phyloP scores from a whole-genome alignment of 1,140 invertebrate species.

The Drosophila bocqueti region DNA sequence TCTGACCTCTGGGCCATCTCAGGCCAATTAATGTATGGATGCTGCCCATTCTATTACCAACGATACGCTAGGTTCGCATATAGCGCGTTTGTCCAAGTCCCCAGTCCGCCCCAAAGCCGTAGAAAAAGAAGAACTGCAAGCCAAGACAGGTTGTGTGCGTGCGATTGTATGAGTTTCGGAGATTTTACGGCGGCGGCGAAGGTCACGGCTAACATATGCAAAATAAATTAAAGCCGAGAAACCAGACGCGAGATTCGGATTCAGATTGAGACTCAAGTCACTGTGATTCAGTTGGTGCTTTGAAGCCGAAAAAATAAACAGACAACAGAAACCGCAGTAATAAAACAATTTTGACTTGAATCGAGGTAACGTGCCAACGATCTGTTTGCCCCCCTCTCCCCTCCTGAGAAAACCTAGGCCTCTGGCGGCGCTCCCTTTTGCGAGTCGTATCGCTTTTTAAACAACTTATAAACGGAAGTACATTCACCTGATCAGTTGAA shows the following conservation, averaged over 20 bases:
- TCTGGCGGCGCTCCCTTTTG: constrained; percentile 67
- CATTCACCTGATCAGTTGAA: constrained; percentile 83
- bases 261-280: constrained; percentile 25
- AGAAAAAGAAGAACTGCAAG: constrained; percentile 25
- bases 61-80: constrained; percentile 19
- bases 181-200: constrained; percentile 68
- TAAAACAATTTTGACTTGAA: constrained; percentile 66
- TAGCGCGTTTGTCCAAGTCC: not conserved
- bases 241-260: constrained; percentile 51
- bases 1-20: constrained; percentile 73
- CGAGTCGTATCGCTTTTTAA: constrained; percentile 28
- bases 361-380: constrained; percentile 79
- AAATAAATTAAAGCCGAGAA: constrained; percentile 62
- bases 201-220: constrained; percentile 75
- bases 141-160: constrained; percentile 32
- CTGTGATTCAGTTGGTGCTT: constrained; percentile 18
- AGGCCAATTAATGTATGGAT: constrained; percentile 68
- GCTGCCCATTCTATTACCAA: constrained; percentile 73
- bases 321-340: constrained; percentile 23
- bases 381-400: constrained; percentile 35
- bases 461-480: constrained; percentile 77
- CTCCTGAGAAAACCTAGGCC: constrained; percentile 27
- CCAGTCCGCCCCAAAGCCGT: not conserved
- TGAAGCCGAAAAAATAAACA: constrained; percentile 10
- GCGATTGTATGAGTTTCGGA: constrained; percentile 33